Evolutionary conservation across 2,113 vertebrate species (phyloP), one percentile per base, ranked within the genome.

Genomic region (Nothobranchius furzeri): DNA sequence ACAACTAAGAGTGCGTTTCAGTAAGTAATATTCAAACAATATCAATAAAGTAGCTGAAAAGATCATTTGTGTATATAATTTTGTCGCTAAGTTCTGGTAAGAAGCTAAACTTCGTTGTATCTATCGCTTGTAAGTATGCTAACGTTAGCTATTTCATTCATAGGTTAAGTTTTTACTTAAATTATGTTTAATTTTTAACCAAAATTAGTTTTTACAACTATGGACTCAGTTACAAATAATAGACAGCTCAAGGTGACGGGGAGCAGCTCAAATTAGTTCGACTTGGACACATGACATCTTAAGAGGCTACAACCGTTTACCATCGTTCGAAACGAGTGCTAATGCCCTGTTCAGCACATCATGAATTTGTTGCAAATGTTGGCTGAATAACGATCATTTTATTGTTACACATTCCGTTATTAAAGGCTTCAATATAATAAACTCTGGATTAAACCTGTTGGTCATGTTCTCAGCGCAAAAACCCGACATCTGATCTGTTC

Each of bases 131-230:
- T 42, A n/a, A 0, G 7, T 11, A 54, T 75, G 80, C 84, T 85
- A 82, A 75, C 42, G 51, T 49, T 79, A 80, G 82, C 79, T 62
- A 9, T 49, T 49, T 47, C 30, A 30, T 30, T 30, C 30, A 30
- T 30, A 30, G 45, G 45, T 42, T 1, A 42, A 42, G 40, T 51
- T 45, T 24, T 54, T 56, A 59, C 4, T 4, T 9, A 7, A 53
- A 8, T 3, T 14, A 5, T 14, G 12, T n/a, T 37, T 9, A 14
- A 14, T 37, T 40, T 7, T 9, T 3, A 17, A 50, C 4, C 7
- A 3, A 50, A n/a, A 10, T 20, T 49, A 17, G 47, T 49, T 49
- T 15, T n/a, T 49, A 7, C 6, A 2, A 14, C 45, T 14, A 47
- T 6, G 13, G 3, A 40, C 9, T 40, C 9, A 40, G 0, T 7